A percentile compares a stretch with the other conserved stretches of the same genome.
phyloP scores from a whole-genome alignment of 37 sponge, comb jelly and placozoan genomes.

The Aphrocallistes beatrix region DNA sequence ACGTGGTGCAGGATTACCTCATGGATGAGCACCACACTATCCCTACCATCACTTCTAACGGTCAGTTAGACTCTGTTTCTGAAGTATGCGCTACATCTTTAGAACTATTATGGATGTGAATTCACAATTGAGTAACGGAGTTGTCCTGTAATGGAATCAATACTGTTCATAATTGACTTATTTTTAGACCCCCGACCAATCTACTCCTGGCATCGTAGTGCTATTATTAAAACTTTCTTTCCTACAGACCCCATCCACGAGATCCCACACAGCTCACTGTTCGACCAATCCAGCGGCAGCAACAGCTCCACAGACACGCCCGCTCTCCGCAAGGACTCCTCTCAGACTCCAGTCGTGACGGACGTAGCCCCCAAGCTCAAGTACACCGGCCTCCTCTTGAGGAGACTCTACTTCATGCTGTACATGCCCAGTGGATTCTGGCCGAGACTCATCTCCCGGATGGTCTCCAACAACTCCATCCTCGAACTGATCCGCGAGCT shows the following conservation, averaged over 20 bases:
- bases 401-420: slow-evolving; percentile 78
- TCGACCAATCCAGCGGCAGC: no score
- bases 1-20: slow-evolving; percentile 10
- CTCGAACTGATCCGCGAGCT: slow-evolving; percentile 26
- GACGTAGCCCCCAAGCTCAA: slow-evolving; percentile 27
- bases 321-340: not conserved
- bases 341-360: slow-evolving; percentile 1
- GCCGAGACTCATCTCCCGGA: slow-evolving; percentile 72
- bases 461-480: slow-evolving; percentile 40
- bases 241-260: no score
- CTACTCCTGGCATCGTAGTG: no score
- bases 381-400: slow-evolving; percentile 48
- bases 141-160: no score
- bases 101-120: no score
- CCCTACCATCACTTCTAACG: not conserved
- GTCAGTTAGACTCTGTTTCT: not conserved
- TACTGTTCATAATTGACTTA: no score
- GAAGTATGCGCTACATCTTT: no score
- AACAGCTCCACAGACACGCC: no score
- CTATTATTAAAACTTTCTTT: no score
- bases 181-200: no score
- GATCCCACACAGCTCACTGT: no score
- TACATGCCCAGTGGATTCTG: slow-evolving; percentile 88
- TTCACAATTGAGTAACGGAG: no score
- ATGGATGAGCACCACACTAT: not conserved